Evolutionary conservation across 53 echinoderm and acorn worm genomes (phyloP).

Genomic region (Pentamera pediparva): DNA sequence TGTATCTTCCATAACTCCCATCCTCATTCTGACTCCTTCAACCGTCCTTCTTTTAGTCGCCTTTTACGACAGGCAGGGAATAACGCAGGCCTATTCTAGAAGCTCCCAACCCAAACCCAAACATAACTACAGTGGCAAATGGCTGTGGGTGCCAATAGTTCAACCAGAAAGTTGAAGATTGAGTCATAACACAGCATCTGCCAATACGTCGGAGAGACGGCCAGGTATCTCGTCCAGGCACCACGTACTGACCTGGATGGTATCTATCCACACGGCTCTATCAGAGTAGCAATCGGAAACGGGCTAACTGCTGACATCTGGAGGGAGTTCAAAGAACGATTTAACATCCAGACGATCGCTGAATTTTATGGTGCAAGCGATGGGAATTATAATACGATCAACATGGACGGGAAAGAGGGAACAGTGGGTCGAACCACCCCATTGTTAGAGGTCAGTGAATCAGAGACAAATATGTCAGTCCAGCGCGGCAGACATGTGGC

Average conservation of each 20-base stretch:
- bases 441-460: conserved; percentile 61
- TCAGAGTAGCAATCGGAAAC: conserved; percentile 71
- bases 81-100: no score
- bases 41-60: no score
- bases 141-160: no score
- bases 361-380: conserved; percentile 86
- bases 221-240: conserved; percentile 39
- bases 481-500: no score
- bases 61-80: no score
- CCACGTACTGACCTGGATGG: conserved; percentile 19
- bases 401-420: conserved; percentile 61
- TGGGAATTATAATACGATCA: conserved; percentile 54
- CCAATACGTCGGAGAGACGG: conserved; percentile 79
- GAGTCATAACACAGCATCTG: no score
- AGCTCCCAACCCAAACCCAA: no score
- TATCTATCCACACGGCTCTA: conserved; percentile 3
- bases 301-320: conserved; percentile 74
- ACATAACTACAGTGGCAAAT: no score
- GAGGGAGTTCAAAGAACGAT: conserved; percentile 66
- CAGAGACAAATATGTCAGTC: no score
- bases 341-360: conserved; percentile 57
- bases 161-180: no score
- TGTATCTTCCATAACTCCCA: no score
- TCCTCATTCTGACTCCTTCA: no score
- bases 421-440: conserved; percentile 59